Base-by-base conservation (phyloP, 2,888 invertebrate genomes). In the Drosophila anomalipes region DNA sequence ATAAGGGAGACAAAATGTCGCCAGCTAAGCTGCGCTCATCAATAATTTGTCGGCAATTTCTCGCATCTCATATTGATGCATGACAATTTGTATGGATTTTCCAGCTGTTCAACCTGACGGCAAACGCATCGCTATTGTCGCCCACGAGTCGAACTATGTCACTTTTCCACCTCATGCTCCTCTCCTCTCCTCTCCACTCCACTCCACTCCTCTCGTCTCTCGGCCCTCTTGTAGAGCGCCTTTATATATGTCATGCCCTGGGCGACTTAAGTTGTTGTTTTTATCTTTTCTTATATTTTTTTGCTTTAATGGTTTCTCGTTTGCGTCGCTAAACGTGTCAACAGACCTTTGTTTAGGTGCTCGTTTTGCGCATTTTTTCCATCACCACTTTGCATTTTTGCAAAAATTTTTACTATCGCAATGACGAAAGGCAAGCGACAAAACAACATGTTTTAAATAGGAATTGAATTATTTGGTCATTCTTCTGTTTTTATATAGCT, bases 31-130 rank as follows among this genome's bases (percentile, higher is more conserved):
- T 68, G 22, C 57, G 51, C 80, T 75, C 87, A 84, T 89, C 85
- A 84, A 85, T 87, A 81, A 85, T 82, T 85, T 82, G 69, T 81
- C 66, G 79, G 76, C 73, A 74, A 81, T 76, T 78, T 85, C 70
- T 58, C 51, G 79, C 84, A 73, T 77, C 77, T 52, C 68, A 88
- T 75, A 82, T 90, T 82, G 78, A 90, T 90, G 89, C 67, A 67
- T 47, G 65, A 74, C 83, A 77, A 86, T 86, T 86, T 86, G 73
- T 86, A 70, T 70, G 72, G 83, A 79, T 89, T 87, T 80, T 60
- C 71, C 60, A 63, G 65, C 61, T 58, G 75, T 81, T 74, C 62
- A 78, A 70, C 51, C 62, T 68, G 60, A 52, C 52, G 73, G 61
- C 72, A 53, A 65, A 60, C 61, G 57, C 62, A 68, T 37, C 54